Base-by-base conservation (phyloP, 92 coral and sea anemone species). In the Porites rus region DNA sequence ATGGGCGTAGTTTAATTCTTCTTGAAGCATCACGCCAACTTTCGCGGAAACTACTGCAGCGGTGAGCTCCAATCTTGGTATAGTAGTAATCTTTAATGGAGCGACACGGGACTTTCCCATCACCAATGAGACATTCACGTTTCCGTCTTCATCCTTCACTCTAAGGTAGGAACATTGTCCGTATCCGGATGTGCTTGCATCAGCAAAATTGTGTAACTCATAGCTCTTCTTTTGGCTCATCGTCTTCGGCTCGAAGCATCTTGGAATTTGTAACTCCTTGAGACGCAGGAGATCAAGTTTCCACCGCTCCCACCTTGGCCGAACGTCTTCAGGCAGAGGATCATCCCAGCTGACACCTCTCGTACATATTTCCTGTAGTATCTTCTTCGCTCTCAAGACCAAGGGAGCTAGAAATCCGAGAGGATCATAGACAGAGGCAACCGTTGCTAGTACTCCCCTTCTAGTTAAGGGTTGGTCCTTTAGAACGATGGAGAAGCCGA, bases 251-350 rank as follows among this genome's bases (percentile, higher is more conserved):
- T 50, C 83, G 19, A 65, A 79, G 51, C 83, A 64, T 79, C 83
- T 76, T 76, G 69, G 54, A 11, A 76, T 60, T 60, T 65, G 61
- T 20, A 50, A 65, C 63, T 79, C 84, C 0, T 79, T 51, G 19
- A 65, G 73, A 21, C 22, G 64, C 18, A 50, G 73, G 28, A 25
- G 83, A 6, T 79, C 83, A 2, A 10, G 60, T 8, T 79, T 79
- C 84, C 84, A 79, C 1, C 64, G 62, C 74, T 79, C 83, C 73
- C 83, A 79, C 83, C 83, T 78, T 78, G 83, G 73, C 73, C 60
- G 72, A 18, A 78, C 25, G 63, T 78, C 62, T 64, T 46, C 74
- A 1, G 83, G 83, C 21, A 65, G 73, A 79, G 83, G 83, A 4
- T 79, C 74, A 20, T 79, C 83, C 83, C 83, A 79, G 74, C 63